A percentile compares a stretch with the other conserved stretches of the same genome.
phyloP scores from a whole-genome alignment of 1,140 invertebrate genomes.

The Drosophila ogumai region DNA sequence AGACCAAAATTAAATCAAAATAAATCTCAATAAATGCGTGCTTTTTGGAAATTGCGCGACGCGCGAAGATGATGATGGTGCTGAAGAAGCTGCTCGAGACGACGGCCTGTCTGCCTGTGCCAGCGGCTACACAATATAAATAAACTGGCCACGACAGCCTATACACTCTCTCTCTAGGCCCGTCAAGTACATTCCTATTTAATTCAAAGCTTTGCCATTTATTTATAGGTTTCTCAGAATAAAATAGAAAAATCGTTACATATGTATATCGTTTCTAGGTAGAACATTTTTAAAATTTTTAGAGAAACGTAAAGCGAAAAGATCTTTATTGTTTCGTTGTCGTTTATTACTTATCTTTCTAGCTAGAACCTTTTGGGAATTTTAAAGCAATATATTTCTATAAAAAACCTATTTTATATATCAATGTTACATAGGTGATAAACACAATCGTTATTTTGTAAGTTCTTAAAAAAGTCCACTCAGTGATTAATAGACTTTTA shows the following conservation, averaged over 20 bases:
- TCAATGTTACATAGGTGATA: too few relatives aligned
- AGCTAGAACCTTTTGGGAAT: not conserved
- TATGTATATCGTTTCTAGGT: too few relatives aligned
- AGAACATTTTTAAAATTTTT: not conserved
- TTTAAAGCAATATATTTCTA: not conserved
- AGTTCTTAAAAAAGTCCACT: too few relatives aligned
- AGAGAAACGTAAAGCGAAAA: too few relatives aligned
- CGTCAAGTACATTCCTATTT: not conserved
- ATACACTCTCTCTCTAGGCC: slow-evolving; percentile 27
- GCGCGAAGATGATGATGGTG: slow-evolving; percentile 7
- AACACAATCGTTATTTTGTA: too few relatives aligned
- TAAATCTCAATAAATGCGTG: slow-evolving; percentile 82
- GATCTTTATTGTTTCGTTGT: too few relatives aligned
- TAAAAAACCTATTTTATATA: too few relatives aligned
- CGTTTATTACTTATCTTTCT: too few relatives aligned
- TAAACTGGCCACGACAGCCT: slow-evolving; percentile 65
- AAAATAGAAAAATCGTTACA: not conserved
- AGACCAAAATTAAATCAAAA: slow-evolving; percentile 71
- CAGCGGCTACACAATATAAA: slow-evolving; percentile 76
- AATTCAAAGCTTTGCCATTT: not conserved
- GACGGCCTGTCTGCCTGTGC: slow-evolving; percentile 70
- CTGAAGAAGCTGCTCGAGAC: slow-evolving; percentile 72
- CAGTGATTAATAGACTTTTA: too few relatives aligned
- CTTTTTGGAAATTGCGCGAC: slow-evolving; percentile 54
- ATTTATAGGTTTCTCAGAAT: not conserved